Evolutionary conservation across 2,113 vertebrate genomes (phyloP).

Genomic region (Ceyx cyanopectus): DNA sequence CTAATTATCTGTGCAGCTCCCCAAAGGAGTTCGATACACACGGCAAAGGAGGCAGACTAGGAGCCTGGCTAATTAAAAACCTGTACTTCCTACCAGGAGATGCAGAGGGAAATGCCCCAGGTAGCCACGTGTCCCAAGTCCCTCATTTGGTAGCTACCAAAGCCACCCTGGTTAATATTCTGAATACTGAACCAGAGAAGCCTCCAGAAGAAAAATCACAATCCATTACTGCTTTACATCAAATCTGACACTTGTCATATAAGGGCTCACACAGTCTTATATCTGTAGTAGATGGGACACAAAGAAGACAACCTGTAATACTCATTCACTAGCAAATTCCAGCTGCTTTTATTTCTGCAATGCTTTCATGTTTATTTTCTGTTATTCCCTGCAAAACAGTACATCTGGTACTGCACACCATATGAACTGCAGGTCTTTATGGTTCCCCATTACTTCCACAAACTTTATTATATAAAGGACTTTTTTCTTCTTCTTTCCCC

Average conservation of each 20-base stretch:
- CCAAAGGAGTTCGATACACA: not conserved
- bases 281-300: not conserved
- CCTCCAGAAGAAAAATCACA: not conserved
- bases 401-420: no score
- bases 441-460: not conserved
- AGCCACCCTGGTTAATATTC: not conserved
- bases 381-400: not conserved
- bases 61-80: not conserved
- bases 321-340: not conserved
- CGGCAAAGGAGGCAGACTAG: not conserved
- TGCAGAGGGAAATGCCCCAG: not conserved
- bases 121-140: fast-evolving
- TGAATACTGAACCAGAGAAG: not conserved
- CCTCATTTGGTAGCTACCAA: not conserved
- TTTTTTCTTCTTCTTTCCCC: no score
- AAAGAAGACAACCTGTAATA: not conserved
- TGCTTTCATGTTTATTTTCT: not conserved
- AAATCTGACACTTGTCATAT: not conserved
- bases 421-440: not conserved
- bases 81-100: not conserved
- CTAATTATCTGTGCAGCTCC: not conserved
- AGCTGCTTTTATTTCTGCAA: not conserved
- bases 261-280: not conserved
- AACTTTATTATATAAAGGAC: not conserved
- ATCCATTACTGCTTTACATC: not conserved